A percentile compares a stretch with the other conserved stretches of the same genome.
phyloP scores from a whole-genome alignment of 2,888 invertebrate species.

The Catocala sponsa region DNA sequence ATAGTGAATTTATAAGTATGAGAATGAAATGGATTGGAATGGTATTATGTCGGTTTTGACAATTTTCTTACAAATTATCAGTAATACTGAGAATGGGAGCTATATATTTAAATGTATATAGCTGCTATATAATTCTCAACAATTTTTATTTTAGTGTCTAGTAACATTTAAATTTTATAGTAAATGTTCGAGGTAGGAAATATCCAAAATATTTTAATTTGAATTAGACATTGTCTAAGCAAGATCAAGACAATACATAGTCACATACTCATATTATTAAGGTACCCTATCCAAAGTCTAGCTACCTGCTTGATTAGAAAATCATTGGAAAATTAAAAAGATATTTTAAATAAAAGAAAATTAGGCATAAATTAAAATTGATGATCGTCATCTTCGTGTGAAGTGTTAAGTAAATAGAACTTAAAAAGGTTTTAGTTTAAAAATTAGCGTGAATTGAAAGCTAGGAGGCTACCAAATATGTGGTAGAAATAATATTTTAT shows the following conservation, averaged over 20 bases:
- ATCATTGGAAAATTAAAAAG: slow-evolving; percentile 13
- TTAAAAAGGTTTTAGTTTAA: slow-evolving; percentile 47
- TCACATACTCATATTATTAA: slow-evolving; percentile 35
- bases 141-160: too few relatives aligned
- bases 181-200: not conserved
- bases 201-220: slow-evolving; percentile 22
- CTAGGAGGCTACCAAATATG: slow-evolving; percentile 81
- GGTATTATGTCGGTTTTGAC: not conserved
- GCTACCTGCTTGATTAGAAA: slow-evolving; percentile 27
- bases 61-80: too few relatives aligned
- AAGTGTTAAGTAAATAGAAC: slow-evolving; percentile 34
- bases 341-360: slow-evolving; percentile 31
- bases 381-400: slow-evolving; percentile 20
- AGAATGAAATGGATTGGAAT: not conserved
- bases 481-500: slow-evolving; percentile 64
- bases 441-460: slow-evolving; percentile 57
- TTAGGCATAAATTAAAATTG: slow-evolving; percentile 35
- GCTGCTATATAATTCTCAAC: too few relatives aligned
- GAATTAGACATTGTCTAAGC: slow-evolving; percentile 9
- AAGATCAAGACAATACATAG: slow-evolving; percentile 12
- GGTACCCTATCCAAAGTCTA: slow-evolving; percentile 38
- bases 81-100: too few relatives aligned
- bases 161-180: too few relatives aligned
- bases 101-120: too few relatives aligned
- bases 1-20: not conserved